Conservation (phyloP, 2,113 vertebrate species). For the Pholis gunnellus region DNA sequence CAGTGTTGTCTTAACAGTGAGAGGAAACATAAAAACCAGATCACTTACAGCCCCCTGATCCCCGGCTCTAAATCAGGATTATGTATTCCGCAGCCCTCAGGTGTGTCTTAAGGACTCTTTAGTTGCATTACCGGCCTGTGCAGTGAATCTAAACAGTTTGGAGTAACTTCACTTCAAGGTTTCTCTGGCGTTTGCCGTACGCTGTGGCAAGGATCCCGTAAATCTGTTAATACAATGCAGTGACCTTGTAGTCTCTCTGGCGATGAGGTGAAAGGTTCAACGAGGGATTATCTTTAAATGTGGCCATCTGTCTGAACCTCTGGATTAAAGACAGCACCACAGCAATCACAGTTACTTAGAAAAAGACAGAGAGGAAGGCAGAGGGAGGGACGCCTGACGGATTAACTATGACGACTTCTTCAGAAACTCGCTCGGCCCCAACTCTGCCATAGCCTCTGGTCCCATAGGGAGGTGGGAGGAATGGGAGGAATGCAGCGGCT, state of each 20-base stretch:
- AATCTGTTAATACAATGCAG: constrained; percentile 24
- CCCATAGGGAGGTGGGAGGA: constrained; percentile 42
- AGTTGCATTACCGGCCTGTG: not conserved
- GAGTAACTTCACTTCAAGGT: not conserved
- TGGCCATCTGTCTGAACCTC: constrained; percentile 60
- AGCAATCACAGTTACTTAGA: constrained; percentile 52
- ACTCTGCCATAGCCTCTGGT: constrained; percentile 30
- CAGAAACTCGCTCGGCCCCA: constrained; percentile 39
- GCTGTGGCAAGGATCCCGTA: not conserved
- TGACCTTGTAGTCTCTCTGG: not conserved
- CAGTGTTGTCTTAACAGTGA: not conserved
- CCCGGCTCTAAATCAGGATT: not conserved
- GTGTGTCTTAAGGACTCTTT: not conserved
- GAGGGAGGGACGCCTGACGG: constrained; percentile 29
- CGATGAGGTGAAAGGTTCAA: constrained; percentile 31
- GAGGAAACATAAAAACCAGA: not conserved
- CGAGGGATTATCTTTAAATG: constrained; percentile 55
- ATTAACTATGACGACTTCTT: constrained; percentile 71
- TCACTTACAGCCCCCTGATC: constrained; percentile 11
- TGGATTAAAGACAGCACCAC: constrained; percentile 56
- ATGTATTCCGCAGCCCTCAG: not conserved
- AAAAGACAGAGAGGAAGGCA: constrained; percentile 27
- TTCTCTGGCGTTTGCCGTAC: not conserved
- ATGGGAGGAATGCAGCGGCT: constrained; percentile 54
- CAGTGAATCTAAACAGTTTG: not conserved